Conservation (phyloP, 2,797 vertebrate species). For the Catostomus latipinnis region DNA sequence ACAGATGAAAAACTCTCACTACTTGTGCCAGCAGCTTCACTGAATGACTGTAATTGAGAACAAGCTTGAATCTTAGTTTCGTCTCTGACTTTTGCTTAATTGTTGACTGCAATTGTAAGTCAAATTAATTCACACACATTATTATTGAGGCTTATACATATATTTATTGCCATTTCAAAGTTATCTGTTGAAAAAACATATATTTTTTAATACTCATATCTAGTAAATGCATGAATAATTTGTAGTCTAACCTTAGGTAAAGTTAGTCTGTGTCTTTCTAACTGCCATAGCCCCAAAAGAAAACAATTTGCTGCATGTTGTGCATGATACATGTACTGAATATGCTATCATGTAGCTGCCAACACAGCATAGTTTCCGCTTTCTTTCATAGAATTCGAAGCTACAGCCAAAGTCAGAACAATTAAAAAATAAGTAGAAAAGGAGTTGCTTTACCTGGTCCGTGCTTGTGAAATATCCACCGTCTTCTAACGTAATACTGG, state of each 20-base stretch:
- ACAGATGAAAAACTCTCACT: background rate
- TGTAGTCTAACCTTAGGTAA: background rate
- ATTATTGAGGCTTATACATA: too few species aligned
- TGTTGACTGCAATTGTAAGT: too few species aligned
- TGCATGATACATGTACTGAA: too few species aligned
- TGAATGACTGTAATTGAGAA: background rate
- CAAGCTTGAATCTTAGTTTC: too few species aligned
- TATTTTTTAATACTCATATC: conserved; percentile 21
- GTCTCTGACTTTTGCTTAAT: too few species aligned
- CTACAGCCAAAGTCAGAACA: background rate
- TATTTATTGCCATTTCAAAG: background rate
- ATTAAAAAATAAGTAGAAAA: background rate
- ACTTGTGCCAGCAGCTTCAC: background rate
- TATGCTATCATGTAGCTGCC: too few species aligned
- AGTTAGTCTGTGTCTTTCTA: conserved; percentile 14
- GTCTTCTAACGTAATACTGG: too few species aligned
- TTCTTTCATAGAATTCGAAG: background rate
- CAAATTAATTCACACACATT: too few species aligned
- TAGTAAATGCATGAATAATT: conserved; percentile 24
- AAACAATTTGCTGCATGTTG: too few species aligned
- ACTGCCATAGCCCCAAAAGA: background rate
- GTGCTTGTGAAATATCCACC: too few species aligned
- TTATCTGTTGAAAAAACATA: background rate
- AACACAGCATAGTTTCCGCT: background rate
- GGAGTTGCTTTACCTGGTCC: conserved; percentile 8